Percentiles rank a stretch among this genome's conserved stretches.
Conservation (phyloP, 2,113 vertebrate genomes). For the Rhabdornis inornatus region DNA sequence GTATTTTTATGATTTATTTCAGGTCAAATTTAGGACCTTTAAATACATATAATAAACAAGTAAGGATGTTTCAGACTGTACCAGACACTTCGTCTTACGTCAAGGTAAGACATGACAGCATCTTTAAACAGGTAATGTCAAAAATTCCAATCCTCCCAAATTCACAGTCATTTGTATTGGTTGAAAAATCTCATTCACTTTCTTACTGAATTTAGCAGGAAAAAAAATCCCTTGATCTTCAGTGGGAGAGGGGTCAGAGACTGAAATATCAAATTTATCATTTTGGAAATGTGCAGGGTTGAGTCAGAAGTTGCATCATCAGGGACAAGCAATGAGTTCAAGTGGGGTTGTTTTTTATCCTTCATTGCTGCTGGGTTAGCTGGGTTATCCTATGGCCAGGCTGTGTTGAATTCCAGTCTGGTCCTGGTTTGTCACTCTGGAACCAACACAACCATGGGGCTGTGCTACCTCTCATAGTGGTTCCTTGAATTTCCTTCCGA, state of each 20-base stretch:
- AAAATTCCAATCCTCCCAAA: conserved; percentile 22
- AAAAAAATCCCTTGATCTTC: neutral
- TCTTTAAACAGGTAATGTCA: conserved; percentile 84
- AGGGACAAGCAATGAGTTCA: neutral
- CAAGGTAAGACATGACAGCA: conserved; percentile 92
- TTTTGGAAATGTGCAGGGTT: neutral
- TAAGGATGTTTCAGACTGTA: conserved; percentile 95
- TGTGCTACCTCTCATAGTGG: neutral
- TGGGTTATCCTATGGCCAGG: neutral
- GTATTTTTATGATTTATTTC: neutral
- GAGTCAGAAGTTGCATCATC: neutral
- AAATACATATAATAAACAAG: neutral
- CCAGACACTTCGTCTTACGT: conserved; percentile 97
- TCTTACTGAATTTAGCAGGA: neutral
- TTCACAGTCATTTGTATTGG: neutral
- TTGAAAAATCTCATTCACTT: neutral
- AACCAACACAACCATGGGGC: neutral
- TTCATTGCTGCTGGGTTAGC: neutral
- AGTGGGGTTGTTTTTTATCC: neutral
- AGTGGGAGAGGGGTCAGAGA: neutral
- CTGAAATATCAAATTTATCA: neutral
- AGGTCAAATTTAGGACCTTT: conserved; percentile 61
- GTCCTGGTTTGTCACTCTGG: neutral
- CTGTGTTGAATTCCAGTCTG: neutral
- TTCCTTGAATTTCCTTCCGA: neutral